Conservation (phyloP, 1,140 invertebrate genomes). For the Melitaea cinxia region DNA sequence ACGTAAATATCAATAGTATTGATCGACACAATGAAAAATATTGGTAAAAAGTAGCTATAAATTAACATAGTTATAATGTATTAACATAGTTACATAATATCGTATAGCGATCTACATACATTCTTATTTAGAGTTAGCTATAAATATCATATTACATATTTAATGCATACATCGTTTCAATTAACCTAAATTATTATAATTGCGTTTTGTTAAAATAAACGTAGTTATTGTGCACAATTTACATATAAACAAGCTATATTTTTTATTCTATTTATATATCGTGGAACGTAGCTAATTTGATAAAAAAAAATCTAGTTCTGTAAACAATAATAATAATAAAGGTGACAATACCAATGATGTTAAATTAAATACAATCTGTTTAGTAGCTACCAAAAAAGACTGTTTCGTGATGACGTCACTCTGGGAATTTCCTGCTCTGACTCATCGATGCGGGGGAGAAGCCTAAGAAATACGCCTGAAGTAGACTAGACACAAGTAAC, state of each 20-base stretch:
- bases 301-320: too few species aligned
- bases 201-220: not conserved
- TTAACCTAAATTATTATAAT: not conserved
- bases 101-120: too few species aligned
- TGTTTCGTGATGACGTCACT: constrained; percentile 32
- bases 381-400: not conserved
- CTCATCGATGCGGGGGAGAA: constrained; percentile 33
- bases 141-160: not conserved
- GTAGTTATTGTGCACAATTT: too few species aligned
- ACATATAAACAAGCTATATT: too few species aligned
- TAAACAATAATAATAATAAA: too few species aligned
- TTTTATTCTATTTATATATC: too few species aligned
- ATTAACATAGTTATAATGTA: too few species aligned
- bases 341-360: not conserved
- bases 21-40: too few species aligned
- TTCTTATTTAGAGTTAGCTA: not conserved
- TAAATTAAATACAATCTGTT: not conserved
- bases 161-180: not conserved
- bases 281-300: too few species aligned
- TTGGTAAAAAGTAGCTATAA: too few species aligned
- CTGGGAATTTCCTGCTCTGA: constrained; percentile 38
- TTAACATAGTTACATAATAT: too few species aligned
- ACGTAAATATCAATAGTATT: too few species aligned
- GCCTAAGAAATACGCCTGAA: constrained; percentile 3
- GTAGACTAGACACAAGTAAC: not conserved